Percentiles rank a stretch among this genome's conserved stretches.
These are phyloP conservation scores for Drosophila nr. perissopoda DNA, from an alignment of 2,888 invertebrate species.

Conservation along the genomic window DNA sequence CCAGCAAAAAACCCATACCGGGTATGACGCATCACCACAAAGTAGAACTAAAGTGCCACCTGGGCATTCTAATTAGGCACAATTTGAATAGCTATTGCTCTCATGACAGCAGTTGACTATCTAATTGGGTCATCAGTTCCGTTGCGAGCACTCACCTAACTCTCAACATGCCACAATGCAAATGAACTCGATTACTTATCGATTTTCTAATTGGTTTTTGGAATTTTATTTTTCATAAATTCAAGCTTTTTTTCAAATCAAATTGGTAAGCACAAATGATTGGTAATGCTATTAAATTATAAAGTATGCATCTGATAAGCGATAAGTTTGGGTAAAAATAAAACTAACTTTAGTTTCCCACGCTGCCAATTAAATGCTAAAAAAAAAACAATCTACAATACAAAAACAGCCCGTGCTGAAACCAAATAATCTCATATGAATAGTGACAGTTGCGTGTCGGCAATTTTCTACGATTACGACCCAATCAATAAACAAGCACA, in stretches of 20 bases:
- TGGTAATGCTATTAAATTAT: neutral
- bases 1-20: neutral
- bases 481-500: constrained; percentile 37
- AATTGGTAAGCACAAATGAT: neutral
- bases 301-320: neutral
- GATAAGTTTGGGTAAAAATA: neutral
- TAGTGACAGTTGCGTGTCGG: constrained; percentile 25
- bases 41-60: constrained; percentile 36
- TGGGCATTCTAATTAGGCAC: constrained; percentile 57
- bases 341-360: neutral
- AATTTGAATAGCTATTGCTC: constrained; percentile 36
- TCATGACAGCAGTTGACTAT: constrained; percentile 49
- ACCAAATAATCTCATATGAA: neutral
- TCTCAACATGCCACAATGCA: constrained; percentile 5
- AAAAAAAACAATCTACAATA: neutral
- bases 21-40: constrained; percentile 43
- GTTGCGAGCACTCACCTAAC: neutral
- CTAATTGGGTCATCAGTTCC: constrained; percentile 59
- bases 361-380: neutral
- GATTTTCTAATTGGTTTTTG: constrained; percentile 18
- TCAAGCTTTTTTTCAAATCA: neutral
- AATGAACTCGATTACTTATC: constrained; percentile 33
- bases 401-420: neutral
- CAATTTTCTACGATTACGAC: neutral
- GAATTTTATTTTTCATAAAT: neutral